Evolutionary conservation across 2,113 vertebrate species (phyloP), one percentile per base, ranked within the genome.

Genomic region (Leuciscus idus): DNA sequence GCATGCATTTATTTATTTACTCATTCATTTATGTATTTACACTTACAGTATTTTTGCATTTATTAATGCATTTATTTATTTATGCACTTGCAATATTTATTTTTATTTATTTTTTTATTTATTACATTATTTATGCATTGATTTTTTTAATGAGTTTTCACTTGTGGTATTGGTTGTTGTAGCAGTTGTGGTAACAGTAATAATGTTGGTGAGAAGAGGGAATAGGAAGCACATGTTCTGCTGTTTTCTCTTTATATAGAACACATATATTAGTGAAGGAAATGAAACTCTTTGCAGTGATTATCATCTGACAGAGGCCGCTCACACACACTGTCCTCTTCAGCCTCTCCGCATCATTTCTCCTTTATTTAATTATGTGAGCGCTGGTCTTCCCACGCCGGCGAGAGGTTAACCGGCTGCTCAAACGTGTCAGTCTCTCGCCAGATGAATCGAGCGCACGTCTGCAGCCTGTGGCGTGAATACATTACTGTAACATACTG

Each of bases 321-420:
- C 26, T 66, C 59, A 66, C 59, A 12, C 36, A 80, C 77, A 57
- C 36, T 75, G 48, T 26, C 66, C 85, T 50, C 62, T 73, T 84
- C 72, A 76, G 39, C 66, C 59, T 64, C 26, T 21, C 36, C 48
- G 26, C 23, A 33, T 79, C 50, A 52, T 85, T 72, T 86, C 68
- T 43, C 52, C 7, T 81, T 86, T 75, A 84, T 80, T 48, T 23
- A 88, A 86, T 83, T 84, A 76, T 28, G 52, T 4, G 26, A 64
- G 85, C 57, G 66, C 26, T 79, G 8, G 43, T 74, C 76, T 43
- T 81, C 81, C 72, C 68, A 73, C 77, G 59, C 57, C 13, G n/a
- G 33, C 82, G 26, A 55, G 62, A 85, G 84, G 76, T 86, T 77
- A 85, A 85, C 59, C 59, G 39, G 39, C 79, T 64, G n/a, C 79